Conservation (phyloP, 92 coral and sea anemone genomes). For the Isaurus tuberculatus region DNA sequence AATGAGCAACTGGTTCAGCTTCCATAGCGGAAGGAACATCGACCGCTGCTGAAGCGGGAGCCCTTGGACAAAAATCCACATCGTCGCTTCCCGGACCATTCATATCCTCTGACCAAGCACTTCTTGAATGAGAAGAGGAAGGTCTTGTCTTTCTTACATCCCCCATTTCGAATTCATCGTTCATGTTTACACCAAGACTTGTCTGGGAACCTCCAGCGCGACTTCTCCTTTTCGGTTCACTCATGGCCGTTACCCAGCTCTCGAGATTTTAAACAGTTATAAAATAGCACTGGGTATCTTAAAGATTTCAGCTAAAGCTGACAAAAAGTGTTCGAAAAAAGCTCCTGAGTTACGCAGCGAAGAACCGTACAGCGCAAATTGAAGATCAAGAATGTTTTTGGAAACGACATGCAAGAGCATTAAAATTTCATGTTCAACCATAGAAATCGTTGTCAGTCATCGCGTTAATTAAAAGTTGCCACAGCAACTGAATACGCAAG, state of each 20-base stretch:
- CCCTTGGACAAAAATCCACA: constrained; percentile 86
- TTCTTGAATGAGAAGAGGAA: constrained; percentile 85
- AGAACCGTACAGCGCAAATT: constrained; percentile 4
- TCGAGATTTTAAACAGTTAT: constrained; percentile 1
- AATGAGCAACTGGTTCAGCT: constrained; percentile 88
- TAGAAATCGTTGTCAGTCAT: constrained; percentile 41
- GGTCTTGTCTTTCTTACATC: constrained; percentile 77
- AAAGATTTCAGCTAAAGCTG: constrained; percentile 11
- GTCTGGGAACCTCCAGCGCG: constrained; percentile 90
- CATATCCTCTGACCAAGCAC: constrained; percentile 95
- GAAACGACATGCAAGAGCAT: constrained; percentile 21
- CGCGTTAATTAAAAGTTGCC: constrained; percentile 43
- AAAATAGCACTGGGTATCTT: neutral
- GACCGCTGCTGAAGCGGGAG: constrained; percentile 94
- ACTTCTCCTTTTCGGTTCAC: constrained; percentile 73
- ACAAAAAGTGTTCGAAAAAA: neutral
- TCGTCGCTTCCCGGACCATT: constrained; percentile 88
- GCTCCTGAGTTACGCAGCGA: neutral
- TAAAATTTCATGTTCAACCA: constrained; percentile 38
- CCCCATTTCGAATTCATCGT: constrained; percentile 92
- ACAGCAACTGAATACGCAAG: constrained; percentile 44
- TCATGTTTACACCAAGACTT: constrained; percentile 86
- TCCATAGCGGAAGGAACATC: constrained; percentile 98
- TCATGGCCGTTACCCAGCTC: constrained; percentile 45
- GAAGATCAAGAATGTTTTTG: constrained; percentile 45